These are phyloP conservation scores for Antigone vipio DNA, from an alignment of 2,113 vertebrate species.

Conservation along the genomic window DNA sequence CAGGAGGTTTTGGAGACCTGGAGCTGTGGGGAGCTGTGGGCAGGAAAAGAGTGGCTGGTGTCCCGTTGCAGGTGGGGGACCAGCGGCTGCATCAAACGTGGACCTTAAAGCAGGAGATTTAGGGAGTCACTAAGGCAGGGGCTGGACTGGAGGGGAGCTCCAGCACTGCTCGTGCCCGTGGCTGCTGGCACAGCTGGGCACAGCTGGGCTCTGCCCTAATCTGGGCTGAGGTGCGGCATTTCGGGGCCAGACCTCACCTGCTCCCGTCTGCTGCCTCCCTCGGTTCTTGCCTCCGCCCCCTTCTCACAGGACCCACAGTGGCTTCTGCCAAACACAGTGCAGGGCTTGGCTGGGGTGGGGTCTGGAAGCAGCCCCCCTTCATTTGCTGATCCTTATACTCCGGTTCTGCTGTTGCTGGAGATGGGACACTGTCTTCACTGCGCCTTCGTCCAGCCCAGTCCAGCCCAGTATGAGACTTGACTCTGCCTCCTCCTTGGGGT, in stretches of 20 bases:
- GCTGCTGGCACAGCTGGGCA: neutral
- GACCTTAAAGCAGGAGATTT: neutral
- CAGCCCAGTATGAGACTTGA: neutral
- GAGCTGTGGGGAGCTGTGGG: neutral
- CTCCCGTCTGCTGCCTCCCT: neutral
- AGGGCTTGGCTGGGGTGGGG: neutral
- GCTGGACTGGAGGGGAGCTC: neutral
- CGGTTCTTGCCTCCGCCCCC: neutral
- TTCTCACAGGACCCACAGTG: neutral
- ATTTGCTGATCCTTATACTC: neutral
- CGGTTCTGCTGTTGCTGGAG: neutral
- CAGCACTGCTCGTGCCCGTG: fast-evolving
- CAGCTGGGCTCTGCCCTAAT: neutral
- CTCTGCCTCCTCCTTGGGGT: neutral
- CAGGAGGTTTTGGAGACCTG: neutral
- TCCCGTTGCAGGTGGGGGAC: fast-evolving
- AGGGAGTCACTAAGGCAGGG: neutral
- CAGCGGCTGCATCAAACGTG: fast-evolving
- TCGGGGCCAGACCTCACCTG: neutral
- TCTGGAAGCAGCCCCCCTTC: neutral
- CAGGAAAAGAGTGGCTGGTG: neutral
- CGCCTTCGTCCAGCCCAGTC: neutral
- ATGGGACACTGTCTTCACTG: neutral
- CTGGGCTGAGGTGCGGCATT: neutral
- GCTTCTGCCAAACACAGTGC: fast-evolving